phyloP scores from a whole-genome alignment of 2,797 vertebrate genomes.

The Strix occidentalis region DNA sequence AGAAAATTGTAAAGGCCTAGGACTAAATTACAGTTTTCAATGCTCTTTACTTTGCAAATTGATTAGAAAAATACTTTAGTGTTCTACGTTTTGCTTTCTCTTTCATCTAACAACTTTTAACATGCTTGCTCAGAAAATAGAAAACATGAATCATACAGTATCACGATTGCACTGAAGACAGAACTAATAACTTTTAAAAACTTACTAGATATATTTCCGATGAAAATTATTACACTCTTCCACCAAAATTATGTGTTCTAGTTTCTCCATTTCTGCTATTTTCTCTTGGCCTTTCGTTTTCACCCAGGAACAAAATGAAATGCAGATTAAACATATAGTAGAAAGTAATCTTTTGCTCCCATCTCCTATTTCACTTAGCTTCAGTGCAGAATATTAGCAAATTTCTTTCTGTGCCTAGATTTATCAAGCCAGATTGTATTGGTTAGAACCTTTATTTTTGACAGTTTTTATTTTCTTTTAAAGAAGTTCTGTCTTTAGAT shows the following conservation, averaged over 20 bases:
- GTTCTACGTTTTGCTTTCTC: neutral
- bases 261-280: neutral
- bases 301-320: neutral
- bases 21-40: neutral
- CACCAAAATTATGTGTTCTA: neutral
- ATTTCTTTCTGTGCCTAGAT: neutral
- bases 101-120: neutral
- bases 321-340: neutral
- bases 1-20: neutral
- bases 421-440: neutral
- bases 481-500: neutral
- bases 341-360: neutral
- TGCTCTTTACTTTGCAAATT: neutral
- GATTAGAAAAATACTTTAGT: neutral
- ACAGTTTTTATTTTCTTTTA: neutral
- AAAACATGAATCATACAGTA: neutral
- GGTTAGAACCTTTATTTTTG: neutral
- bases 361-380: neutral
- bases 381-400: neutral
- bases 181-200: neutral
- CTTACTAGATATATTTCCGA: neutral
- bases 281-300: neutral
- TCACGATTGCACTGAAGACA: neutral
- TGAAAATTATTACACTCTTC: neutral
- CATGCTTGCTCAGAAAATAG: neutral